A percentile compares a stretch with the other conserved stretches of the same genome.
phyloP scores from a whole-genome alignment of 2,113 vertebrate genomes.

The Nestor notabilis region DNA sequence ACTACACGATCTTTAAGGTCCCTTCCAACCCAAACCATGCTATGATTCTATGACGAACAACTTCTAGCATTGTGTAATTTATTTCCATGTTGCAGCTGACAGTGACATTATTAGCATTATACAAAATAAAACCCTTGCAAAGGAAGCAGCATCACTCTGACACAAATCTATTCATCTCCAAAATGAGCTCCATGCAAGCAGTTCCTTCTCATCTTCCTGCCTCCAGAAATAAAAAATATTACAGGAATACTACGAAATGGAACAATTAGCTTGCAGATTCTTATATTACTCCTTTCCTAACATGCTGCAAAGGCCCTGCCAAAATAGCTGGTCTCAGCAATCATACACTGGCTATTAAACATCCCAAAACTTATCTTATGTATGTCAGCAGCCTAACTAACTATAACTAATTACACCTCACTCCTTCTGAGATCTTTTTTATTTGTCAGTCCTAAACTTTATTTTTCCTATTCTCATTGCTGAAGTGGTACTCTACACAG shows the following conservation, averaged over 20 bases:
- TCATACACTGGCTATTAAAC: not conserved
- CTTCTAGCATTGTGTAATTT: not conserved
- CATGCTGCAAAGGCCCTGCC: not conserved
- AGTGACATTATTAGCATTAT: not conserved
- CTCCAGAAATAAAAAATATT: not conserved
- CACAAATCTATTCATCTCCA: not conserved
- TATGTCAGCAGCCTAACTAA: not conserved
- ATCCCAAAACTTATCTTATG: not conserved
- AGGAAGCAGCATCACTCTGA: not conserved
- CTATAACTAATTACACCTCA: not conserved
- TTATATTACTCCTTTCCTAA: not conserved
- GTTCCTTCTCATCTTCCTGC: not conserved
- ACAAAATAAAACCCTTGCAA: not conserved
- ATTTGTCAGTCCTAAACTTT: not conserved
- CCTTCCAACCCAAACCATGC: not conserved
- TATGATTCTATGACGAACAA: not conserved
- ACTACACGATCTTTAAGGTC: not conserved
- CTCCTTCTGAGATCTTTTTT: not conserved
- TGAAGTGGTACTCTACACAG: not conserved
- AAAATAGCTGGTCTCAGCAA: not conserved
- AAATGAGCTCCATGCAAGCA: not conserved
- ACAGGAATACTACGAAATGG: not conserved
- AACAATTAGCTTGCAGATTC: not conserved
- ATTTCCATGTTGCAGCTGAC: not conserved
- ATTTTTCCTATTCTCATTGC: not conserved